Evolutionary conservation across 2,113 vertebrate genomes (phyloP).

Genomic region (Coreoperca whiteheadi): DNA sequence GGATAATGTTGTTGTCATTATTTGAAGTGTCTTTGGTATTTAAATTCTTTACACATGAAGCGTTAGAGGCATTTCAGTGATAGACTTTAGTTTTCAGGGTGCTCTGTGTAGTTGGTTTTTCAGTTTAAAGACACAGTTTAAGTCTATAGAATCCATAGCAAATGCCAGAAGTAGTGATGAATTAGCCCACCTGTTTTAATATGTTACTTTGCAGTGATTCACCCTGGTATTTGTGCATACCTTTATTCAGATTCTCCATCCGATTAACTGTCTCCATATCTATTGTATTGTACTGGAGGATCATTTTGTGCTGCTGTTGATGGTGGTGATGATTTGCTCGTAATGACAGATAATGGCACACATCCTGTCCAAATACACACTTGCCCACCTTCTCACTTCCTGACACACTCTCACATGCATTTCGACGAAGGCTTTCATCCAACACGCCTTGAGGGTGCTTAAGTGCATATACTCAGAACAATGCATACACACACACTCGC

Average conservation of each 20-base stretch:
- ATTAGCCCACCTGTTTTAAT: conserved; percentile 7
- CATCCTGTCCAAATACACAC: conserved; percentile 64
- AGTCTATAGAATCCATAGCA: background rate
- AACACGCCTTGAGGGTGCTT: conserved; percentile 67
- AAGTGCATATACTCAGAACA: conserved; percentile 62
- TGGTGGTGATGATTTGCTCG: conserved; percentile 44
- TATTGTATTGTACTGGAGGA: background rate
- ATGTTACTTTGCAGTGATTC: background rate
- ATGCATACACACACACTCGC: background rate
- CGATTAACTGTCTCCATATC: background rate
- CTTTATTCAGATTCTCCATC: background rate
- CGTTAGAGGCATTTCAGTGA: background rate
- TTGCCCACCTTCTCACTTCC: conserved; percentile 64
- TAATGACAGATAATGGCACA: conserved; percentile 62
- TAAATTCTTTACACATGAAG: background rate
- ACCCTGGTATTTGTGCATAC: background rate
- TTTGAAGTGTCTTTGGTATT: background rate
- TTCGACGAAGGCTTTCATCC: conserved; percentile 72
- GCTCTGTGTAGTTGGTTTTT: background rate
- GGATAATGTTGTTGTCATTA: background rate
- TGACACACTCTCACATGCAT: conserved; percentile 68
- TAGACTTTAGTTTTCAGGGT: background rate
- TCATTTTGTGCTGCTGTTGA: conserved; percentile 23
- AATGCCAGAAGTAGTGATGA: background rate
- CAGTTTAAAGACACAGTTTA: background rate